Evolutionary conservation across 1,140 invertebrate genomes (phyloP), one percentile per base, ranked within the genome.

Genomic region (Monochamus saltuarius): DNA sequence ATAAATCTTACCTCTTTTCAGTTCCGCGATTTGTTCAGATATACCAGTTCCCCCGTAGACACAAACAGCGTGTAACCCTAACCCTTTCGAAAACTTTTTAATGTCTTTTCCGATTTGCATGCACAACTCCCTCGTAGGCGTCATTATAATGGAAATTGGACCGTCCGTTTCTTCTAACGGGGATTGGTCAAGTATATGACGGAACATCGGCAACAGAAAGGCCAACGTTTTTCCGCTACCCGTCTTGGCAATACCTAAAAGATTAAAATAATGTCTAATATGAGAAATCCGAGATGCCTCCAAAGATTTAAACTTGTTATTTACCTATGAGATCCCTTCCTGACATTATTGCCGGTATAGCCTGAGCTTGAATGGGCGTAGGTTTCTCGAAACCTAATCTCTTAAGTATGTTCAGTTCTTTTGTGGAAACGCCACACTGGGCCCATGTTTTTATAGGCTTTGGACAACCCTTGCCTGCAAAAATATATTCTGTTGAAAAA

Each of bases 61-160:
- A 75, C 97, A 99, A 0, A 98, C 97, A 0, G 92, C 91, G 19
- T 89, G 84, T 36, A 99, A 76, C 8, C 86, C 86, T 3, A 98
- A 78, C 0, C 89, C 87, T 72, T 97, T 97, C 0, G 92, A 90
- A 75, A 99, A 99, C 73, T 95, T 97, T 56, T 91, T 93, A 43
- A 95, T 95, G 73, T 99, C 98, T 70, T 95, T 93, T 22, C 94
- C 94, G 61, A 99, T 99, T 78, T 99, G 98, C 89, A 99, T 95
- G 67, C 97, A 98, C 0, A 99, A 80, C 74, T 99, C 98, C 65
- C 98, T 83, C 0, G 97, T 99, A 0, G 98, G 98, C 0, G 96
- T 95, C 94, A 99, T 96, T 40, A 99, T 95, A 7, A 99, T 83
- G 0, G 91, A 85, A 50, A 99, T 96, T 0, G 98, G 97, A 6